Evolutionary conservation across 2,888 invertebrate species (phyloP), one percentile per base, ranked within the genome.

Genomic region (Beris morrisii): DNA sequence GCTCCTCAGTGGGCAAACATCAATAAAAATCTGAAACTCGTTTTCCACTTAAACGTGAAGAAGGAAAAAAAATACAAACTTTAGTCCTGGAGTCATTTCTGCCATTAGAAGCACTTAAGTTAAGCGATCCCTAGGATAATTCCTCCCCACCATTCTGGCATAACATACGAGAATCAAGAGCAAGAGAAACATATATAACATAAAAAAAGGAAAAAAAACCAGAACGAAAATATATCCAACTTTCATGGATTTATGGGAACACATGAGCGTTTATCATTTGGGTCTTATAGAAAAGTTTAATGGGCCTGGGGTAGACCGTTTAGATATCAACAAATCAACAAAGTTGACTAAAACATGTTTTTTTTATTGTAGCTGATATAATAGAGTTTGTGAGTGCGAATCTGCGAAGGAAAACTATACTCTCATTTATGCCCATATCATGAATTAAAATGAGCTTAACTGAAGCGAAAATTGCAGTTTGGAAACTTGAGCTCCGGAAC

Each of bases 41-140:
- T 61, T 61, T 61, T 61, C 61, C 61, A 61, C 61, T 61, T 61
- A 61, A 61, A 61, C 46, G 61, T 61, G 50, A 61, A 61, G 43
- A 50, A 22, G 22, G 59, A 61, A 61, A 56, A 52, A 61, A 50
- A 50, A 61, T 61, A 52, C 22, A 50, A 61, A 61, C 61, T 61
- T 46, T 31, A 61, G 52, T 52, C 61, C 11, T 61, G 61, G 61
- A 45, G 46, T 61, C 61, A 61, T 61, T 61, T 61, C 15, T 13
- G 32, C 61, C 61, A 61, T 61, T 61, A 61, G 61, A 61, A 52
- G 61, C 61, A 61, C 61, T 61, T 61, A 61, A 61, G 44, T 30
- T 38, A 52, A 61, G 52, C 61, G 52, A 30, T 61, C 52, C 38
- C 61, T 50, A 52, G 61, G 61, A 61, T 61, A 61, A 61, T 61